Percentiles rank a stretch among this genome's conserved stretches.
phyloP scores from a whole-genome alignment of 37 sponge, comb jelly and placozoan genomes.

The Chondrosia reniformis region DNA sequence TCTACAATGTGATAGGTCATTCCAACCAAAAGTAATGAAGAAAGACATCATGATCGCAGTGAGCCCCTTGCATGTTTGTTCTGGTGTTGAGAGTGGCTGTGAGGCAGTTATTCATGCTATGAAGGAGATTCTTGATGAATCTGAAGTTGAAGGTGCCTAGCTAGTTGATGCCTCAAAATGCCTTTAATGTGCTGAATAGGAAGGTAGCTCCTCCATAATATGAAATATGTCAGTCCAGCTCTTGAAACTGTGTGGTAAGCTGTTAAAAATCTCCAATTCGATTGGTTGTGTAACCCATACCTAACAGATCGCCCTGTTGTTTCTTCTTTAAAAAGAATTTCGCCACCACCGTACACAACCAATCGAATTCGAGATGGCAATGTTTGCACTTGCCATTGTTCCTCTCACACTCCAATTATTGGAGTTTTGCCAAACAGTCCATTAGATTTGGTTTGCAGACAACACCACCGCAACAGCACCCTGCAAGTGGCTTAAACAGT shows the following conservation, averaged over 20 bases:
- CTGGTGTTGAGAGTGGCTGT: slow-evolving; percentile 17
- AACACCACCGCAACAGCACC: neutral
- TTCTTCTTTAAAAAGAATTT: too few species aligned
- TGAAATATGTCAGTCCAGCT: slow-evolving; percentile 14
- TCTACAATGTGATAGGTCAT: too few species aligned
- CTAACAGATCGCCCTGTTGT: too few species aligned
- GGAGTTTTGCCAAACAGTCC: neutral
- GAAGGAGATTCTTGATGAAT: neutral
- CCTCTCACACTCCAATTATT: slow-evolving; percentile 6
- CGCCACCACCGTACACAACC: too few species aligned
- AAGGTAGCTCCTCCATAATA: slow-evolving; percentile 14
- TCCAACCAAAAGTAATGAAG: too few species aligned
- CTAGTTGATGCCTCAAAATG: slow-evolving; percentile 9
- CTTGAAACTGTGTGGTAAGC: neutral
- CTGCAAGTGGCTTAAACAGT: neutral
- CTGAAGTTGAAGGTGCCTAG: slow-evolving; percentile 6
- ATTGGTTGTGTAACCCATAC: slow-evolving; percentile 1
- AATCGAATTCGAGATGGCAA: slow-evolving; percentile 2
- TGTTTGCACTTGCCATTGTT: slow-evolving; percentile 2
- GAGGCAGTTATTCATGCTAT: slow-evolving; percentile 13
- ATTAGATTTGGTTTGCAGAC: slow-evolving; percentile 16
- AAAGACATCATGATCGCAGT: slow-evolving; percentile 7
- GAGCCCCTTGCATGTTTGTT: slow-evolving; percentile 7
- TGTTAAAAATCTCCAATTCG: slow-evolving; percentile 11
- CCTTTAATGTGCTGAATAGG: slow-evolving; percentile 1